Base-by-base conservation (phyloP, 2,888 invertebrate genomes). In the Ectemnius cavifrons region DNA sequence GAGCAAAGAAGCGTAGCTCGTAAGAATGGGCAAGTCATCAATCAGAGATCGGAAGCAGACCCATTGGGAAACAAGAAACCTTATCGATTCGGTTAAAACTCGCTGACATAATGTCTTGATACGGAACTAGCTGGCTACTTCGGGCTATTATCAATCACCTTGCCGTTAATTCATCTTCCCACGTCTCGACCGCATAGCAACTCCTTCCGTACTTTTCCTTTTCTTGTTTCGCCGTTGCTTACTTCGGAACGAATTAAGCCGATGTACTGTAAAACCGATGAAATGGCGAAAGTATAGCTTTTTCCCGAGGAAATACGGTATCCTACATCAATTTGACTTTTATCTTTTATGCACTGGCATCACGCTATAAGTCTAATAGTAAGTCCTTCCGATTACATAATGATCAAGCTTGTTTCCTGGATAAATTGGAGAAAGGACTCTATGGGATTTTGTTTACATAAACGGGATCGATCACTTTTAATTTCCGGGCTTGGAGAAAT, bases 401-500 rank as follows among this genome's bases (percentile, higher is more conserved):
- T 37, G 8, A 11, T 11, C 5, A 6, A 37, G 37, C 37, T 37
- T 37, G 37, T 6, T 37, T 37, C 11, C 37, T 11, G 37, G 8
- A 37, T 37, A 37, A 37, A 37, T 37, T 37, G 37, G 8, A 37
- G 37, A 37, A 37, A 37, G 37, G 37, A 37, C 4, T 2, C 23
- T 23, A 2, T 23, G 23, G 23, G 23, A 23, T 23, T 23, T 23
- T 23, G 3, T 23, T 23, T 3, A 2, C 23, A 23, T 23, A 23
- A 23, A 23, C 23, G 2, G 23, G 23, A 23, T n/a, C n/a, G n/a
- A n/a, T n/a, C n/a, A n/a, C n/a, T n/a, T n/a, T n/a, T n/a, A n/a
- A n/a, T n/a, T n/a, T 78, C 83, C 2, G 8, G 2, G 83, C 63
- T 28, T 84, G 74, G n/a, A 70, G 67, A 5, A 67, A 69, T 62